Conservation (phyloP, 2,113 vertebrate species). For the Mohoua ochrocephala region DNA sequence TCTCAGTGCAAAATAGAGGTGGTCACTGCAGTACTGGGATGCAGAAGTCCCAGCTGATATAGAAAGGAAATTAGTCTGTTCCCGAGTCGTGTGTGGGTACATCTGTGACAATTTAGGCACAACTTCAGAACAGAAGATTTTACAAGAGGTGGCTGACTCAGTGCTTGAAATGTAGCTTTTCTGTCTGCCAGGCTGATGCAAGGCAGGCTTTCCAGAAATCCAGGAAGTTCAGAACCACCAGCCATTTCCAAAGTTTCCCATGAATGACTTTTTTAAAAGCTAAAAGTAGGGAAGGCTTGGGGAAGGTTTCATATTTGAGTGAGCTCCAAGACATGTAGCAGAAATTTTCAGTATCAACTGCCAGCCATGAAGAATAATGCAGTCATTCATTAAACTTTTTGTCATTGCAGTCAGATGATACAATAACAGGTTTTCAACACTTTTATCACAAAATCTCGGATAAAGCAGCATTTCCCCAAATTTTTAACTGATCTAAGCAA, state of each 20-base stretch:
- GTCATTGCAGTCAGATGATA: background rate
- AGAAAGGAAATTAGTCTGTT: background rate
- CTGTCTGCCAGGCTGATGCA: background rate
- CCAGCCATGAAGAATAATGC: background rate
- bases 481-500: background rate
- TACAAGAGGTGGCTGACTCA: background rate
- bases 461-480: background rate
- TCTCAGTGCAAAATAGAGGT: background rate
- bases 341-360: background rate
- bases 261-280: background rate
- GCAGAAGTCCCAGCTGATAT: background rate
- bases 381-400: background rate
- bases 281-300: background rate
- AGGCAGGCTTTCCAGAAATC: background rate
- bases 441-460: background rate
- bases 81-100: background rate
- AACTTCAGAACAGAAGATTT: background rate
- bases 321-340: fast-evolving
- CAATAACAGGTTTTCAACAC: background rate
- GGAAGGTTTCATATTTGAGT: background rate
- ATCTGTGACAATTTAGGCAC: fast-evolving
- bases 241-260: background rate
- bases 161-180: fast-evolving
- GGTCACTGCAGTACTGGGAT: background rate
- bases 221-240: background rate